Percentiles rank a stretch among this genome's conserved stretches.
These are phyloP conservation scores for Lutraria rhynchaena DNA, from an alignment of 1,140 invertebrate genomes.

Conservation along the genomic window DNA sequence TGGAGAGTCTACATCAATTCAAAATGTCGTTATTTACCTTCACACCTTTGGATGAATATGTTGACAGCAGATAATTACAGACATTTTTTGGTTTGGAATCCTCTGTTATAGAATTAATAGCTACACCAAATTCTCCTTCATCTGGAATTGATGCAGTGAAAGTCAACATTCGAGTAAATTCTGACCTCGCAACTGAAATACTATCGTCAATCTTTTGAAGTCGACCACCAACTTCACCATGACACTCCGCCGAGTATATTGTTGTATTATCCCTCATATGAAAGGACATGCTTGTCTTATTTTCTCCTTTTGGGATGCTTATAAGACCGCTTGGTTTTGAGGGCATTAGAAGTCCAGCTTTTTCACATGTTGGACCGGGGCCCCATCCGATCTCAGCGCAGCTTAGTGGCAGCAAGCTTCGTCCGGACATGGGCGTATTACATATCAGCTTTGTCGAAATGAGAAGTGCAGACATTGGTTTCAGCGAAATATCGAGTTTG, in stretches of 20 bases:
- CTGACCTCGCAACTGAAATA: neutral
- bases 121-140: constrained; percentile 54
- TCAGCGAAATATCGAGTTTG: constrained; percentile 59
- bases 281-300: constrained; percentile 39
- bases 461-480: constrained; percentile 31
- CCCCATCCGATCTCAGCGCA: constrained; percentile 60
- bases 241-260: constrained; percentile 8
- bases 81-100: constrained; percentile 6
- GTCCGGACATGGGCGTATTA: constrained; percentile 6
- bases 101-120: constrained; percentile 18
- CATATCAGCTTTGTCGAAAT: constrained; percentile 57
- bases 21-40: constrained; percentile 8
- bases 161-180: neutral
- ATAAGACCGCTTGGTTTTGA: constrained; percentile 60
- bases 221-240: neutral
- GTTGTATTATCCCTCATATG: constrained; percentile 37
- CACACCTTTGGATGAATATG: constrained; percentile 8
- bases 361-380: constrained; percentile 55
- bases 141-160: constrained; percentile 19
- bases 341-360: constrained; percentile 59
- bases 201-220: neutral
- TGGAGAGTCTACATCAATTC: neutral
- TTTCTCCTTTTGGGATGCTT: constrained; percentile 33
- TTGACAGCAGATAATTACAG: constrained; percentile 60
- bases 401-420: constrained; percentile 53